These are phyloP conservation scores for Alosa sapidissima DNA, from an alignment of 2,797 vertebrate genomes.

Conservation along the genomic window DNA sequence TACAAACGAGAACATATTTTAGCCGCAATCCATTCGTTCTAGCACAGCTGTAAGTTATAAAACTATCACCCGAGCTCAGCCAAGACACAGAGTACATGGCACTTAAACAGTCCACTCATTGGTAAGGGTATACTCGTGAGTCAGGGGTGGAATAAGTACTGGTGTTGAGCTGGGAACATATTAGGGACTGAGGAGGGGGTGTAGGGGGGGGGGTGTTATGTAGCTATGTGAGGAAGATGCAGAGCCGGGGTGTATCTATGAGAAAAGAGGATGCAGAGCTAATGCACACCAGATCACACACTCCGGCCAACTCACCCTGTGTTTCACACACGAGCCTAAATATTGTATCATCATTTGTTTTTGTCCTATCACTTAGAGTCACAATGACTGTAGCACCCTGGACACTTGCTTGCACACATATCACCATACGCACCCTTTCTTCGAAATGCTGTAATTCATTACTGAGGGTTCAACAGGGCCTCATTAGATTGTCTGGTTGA, in stretches of 20 bases:
- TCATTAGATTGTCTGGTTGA: conserved; percentile 76
- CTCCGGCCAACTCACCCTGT: not conserved
- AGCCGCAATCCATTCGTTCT: conserved; percentile 47
- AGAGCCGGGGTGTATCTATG: not conserved
- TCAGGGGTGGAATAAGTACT: conserved; percentile 40
- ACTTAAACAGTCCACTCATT: conserved; percentile 30
- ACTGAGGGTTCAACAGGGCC: conserved; percentile 56
- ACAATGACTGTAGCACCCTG: not conserved
- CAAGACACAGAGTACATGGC: conserved; percentile 46
- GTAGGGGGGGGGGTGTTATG: not conserved
- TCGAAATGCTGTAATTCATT: not conserved
- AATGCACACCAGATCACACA: not conserved
- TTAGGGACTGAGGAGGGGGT: not conserved
- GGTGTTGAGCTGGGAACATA: conserved; percentile 31
- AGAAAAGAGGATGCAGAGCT: not conserved
- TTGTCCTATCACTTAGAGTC: not conserved
- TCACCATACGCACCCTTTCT: not conserved
- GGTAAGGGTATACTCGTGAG: conserved; percentile 42
- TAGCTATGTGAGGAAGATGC: no score
- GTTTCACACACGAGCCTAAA: not conserved
- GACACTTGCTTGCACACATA: not conserved
- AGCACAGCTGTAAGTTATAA: conserved; percentile 24
- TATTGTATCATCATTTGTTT: not conserved
- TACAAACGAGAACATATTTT: not conserved
- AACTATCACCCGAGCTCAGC: conserved; percentile 26